phyloP scores from a whole-genome alignment of 2,888 invertebrate species.

The Dastarcus helophoroides region DNA sequence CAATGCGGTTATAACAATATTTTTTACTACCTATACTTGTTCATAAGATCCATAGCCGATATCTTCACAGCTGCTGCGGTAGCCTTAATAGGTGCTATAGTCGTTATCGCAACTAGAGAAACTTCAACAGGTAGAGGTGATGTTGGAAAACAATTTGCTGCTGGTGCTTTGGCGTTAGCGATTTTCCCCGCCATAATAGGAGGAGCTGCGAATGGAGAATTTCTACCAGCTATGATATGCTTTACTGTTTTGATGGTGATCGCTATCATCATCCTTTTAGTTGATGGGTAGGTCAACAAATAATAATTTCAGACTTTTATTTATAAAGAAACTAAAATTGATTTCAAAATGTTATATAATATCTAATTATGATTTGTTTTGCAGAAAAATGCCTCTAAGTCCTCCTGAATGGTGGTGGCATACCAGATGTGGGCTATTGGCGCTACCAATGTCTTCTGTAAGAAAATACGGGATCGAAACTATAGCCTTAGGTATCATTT shows the following conservation, averaged over 20 bases:
- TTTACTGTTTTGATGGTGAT: slow-evolving; percentile 47
- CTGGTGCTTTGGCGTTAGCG: slow-evolving; percentile 62
- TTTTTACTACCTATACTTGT: slow-evolving; percentile 60
- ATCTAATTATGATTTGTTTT: slow-evolving; percentile 14
- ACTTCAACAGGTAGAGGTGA: slow-evolving; percentile 70
- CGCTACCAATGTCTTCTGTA: slow-evolving; percentile 69
- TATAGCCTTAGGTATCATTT: slow-evolving; percentile 54
- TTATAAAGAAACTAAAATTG: background rate
- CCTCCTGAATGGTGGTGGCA: slow-evolving; percentile 87
- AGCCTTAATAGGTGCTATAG: slow-evolving; percentile 59
- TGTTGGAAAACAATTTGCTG: slow-evolving; percentile 65
- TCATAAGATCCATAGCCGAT: slow-evolving; percentile 59
- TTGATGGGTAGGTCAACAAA: slow-evolving; percentile 42
- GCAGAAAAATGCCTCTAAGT: slow-evolving; percentile 61
- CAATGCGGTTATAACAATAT: slow-evolving; percentile 60
- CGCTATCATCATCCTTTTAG: slow-evolving; percentile 48
- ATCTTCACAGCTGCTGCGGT: slow-evolving; percentile 64
- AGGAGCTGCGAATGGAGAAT: slow-evolving; percentile 34
- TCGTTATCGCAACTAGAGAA: slow-evolving; percentile 73
- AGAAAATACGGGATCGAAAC: slow-evolving; percentile 66
- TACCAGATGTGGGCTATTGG: slow-evolving; percentile 62
- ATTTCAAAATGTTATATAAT: too few species aligned
- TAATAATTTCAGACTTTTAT: background rate
- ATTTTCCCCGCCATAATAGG: slow-evolving; percentile 52
- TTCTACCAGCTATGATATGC: slow-evolving; percentile 44